phyloP scores from a whole-genome alignment of 2,888 invertebrate genomes.

The Rhimphoctona megacephalus region DNA sequence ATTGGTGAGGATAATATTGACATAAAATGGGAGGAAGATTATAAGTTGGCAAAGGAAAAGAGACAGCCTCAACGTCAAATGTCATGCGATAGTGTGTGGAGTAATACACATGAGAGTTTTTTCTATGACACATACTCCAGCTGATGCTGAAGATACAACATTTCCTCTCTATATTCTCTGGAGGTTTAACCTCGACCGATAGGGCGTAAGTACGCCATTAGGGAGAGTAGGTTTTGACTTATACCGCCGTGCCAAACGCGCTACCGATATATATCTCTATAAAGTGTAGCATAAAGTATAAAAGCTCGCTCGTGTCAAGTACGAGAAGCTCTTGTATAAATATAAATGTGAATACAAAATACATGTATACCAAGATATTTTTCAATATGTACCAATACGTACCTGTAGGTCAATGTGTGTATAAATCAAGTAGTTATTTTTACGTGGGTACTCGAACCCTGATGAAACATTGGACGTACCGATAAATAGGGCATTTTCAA shows the following conservation, averaged over 20 bases:
- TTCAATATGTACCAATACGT: not conserved
- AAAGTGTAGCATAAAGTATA: slow-evolving; percentile 81
- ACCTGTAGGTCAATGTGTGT: not conserved
- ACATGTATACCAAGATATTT: not conserved
- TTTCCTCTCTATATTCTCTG: slow-evolving; percentile 49
- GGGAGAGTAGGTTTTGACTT: slow-evolving; percentile 84
- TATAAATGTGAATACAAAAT: slow-evolving; percentile 46
- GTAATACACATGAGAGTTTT: slow-evolving; percentile 25
- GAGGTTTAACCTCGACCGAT: slow-evolving; percentile 63
- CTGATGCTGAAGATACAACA: slow-evolving; percentile 5
- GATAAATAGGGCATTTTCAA: not conserved
- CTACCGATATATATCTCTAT: slow-evolving; percentile 80
- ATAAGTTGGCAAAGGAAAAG: not conserved
- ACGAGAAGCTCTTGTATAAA: slow-evolving; percentile 48
- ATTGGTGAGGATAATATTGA: not conserved
- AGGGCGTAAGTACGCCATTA: slow-evolving; percentile 78
- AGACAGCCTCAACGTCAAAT: slow-evolving; percentile 47
- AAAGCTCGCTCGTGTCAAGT: slow-evolving; percentile 62
- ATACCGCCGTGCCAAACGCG: slow-evolving; percentile 78
- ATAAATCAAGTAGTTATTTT: slow-evolving; percentile 38
- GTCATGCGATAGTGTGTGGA: slow-evolving; percentile 38
- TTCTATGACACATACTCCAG: not conserved
- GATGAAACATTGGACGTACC: slow-evolving; percentile 42
- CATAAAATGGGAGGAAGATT: not conserved
- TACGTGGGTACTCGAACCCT: slow-evolving; percentile 15